phyloP scores from a whole-genome alignment of 1,140 invertebrate genomes.

The Sycophila sp. region DNA sequence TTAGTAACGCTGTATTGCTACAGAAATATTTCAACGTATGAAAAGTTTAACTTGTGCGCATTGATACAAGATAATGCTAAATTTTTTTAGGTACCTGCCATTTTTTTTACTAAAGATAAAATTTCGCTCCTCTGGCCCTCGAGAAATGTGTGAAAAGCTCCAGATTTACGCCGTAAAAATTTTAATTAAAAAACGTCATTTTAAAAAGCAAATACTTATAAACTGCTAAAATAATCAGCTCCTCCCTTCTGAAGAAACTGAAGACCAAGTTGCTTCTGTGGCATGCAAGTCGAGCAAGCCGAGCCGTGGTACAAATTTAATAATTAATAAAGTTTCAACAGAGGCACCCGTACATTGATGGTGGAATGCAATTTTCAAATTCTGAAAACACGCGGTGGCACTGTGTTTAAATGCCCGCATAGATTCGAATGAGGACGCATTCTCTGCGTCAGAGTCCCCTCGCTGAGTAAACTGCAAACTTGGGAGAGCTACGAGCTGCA shows the following conservation, averaged over 20 bases:
- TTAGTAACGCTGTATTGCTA: background rate
- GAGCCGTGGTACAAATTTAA: constrained; percentile 1
- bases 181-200: too few relatives aligned
- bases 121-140: too few relatives aligned
- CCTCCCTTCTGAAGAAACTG: too few relatives aligned
- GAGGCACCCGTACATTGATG: background rate
- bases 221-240: too few relatives aligned
- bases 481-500: constrained; percentile 53
- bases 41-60: too few relatives aligned
- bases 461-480: constrained; percentile 48
- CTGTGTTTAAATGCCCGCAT: constrained; percentile 47
- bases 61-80: too few relatives aligned
- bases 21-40: too few relatives aligned
- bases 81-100: too few relatives aligned
- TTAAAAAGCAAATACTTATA: too few relatives aligned
- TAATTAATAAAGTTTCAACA: constrained; percentile 24
- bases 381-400: constrained; percentile 45
- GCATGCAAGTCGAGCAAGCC: background rate
- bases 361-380: constrained; percentile 59
- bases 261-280: background rate
- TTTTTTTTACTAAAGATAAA: too few relatives aligned
- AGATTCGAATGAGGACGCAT: constrained; percentile 57
- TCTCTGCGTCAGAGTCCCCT: constrained; percentile 50
- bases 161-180: too few relatives aligned
- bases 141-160: too few relatives aligned